phyloP scores from a whole-genome alignment of 2,113 vertebrate species.

The Sus scrofa region T2T-Sscrofa CM000815.6:62606501-62607000 shows the following conservation, averaged over 20 bases:
- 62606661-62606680: not conserved
- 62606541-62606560: no score
- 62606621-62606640: no score
- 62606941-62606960: not conserved
- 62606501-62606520: no score
- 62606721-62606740: not conserved
- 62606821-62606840: no score
- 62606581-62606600: no score
- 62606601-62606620: no score
- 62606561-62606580: no score
- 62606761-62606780: not conserved
- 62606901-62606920: not conserved
- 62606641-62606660: not conserved
- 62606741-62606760: not conserved
- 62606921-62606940: not conserved
- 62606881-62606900: not conserved
- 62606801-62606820: no score
- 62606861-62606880: not conserved
- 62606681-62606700: not conserved
- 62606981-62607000: not conserved
- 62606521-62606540: no score
- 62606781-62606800: no score
- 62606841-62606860: not conserved
- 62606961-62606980: not conserved
- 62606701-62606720: not conserved